Base-by-base conservation (phyloP, 2,113 vertebrate genomes). In the Thunnus thynnus region DNA sequence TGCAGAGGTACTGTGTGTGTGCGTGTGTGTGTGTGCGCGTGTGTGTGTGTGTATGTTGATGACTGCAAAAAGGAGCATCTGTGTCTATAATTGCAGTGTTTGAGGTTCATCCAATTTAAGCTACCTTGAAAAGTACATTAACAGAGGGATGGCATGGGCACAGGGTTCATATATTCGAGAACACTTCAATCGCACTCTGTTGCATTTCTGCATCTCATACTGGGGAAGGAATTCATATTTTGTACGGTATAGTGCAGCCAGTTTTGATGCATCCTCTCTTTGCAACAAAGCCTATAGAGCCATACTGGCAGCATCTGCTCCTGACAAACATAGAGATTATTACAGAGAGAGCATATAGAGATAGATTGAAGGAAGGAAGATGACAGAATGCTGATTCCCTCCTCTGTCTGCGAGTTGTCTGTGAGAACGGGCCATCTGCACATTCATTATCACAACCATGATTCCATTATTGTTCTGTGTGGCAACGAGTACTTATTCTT, bases 351-450 rank as follows among this genome's bases (percentile, higher is more conserved):
- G 50, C 52, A 36, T 73, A 50, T 57, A 78, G 84, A 76, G 86
- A 88, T 70, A 60, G 86, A 83, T 83, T 69, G 85, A 83, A 65
- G 78, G 60, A 77, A 72, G 57, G 67, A 84, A 86, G 76, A 86
- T 81, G 89, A 92, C 78, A 89, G 78, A 77, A 65, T 54, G 47
- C 77, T 76, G 76, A 88, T 87, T 88, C 84, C 72, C 80, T 90
- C 30, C 76, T 86, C 88, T 79, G 90, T 91, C 90, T 89, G 88
- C 32, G 76, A 87, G 87, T 91, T 84, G 86, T 89, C 85, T 86
- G 82, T 69, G 77, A 91, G 86, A 88, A 76, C 70, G 77, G 89
- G 84, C 91, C 94, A 94, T 93, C 93, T 94, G 94, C 85, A 87
- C 92, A 77, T 90, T 93, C 85, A 92, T 93, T 91, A 91, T 85